Evolutionary conservation across 2,113 vertebrate species (phyloP), one percentile per base, ranked within the genome.

Genomic region (Vicugna pacos): DNA sequence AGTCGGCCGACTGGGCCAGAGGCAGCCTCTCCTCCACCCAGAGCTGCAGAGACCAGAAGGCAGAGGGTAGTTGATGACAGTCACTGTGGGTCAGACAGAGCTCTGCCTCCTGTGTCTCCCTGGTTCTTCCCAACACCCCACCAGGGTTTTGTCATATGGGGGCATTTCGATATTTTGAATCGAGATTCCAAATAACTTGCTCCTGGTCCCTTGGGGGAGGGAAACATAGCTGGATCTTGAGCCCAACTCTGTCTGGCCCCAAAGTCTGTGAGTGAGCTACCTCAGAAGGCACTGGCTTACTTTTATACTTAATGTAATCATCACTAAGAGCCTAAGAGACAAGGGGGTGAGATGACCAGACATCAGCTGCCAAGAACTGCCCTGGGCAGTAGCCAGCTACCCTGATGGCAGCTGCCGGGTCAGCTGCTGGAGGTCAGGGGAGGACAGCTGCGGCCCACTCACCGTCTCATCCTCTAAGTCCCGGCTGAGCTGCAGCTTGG

Each of bases 11-110:
- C 96, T 97, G 99, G 0, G 98, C 99, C 98, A 99, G 97, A 0
- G 99, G 99, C 97, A 99, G 96, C 97, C 99, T 98, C 98, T 99
- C 99, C 52, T 99, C 99, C 79, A 99, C 99, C 99, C 99, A 99
- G 22, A 99, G 98, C 99, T 99, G 96, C 0, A 52, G 96, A 65
- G 89, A 86, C 16, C 84, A 96, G 86, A 81, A 75, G 77, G 54
- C 30, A 46, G 1, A 84, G 52, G 6, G 83, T 0, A 56, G 83
- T 16, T 15, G 73, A 28, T 87, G 86, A 93, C 19, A 35, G 13
- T 3, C 62, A 42, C 0, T 48, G 5, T 0, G 52, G 26, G 52
- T 24, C 54, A 50, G 81, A 72, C 14, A 79, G 62, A 86, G 86
- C 32, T 56, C 26, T 81, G 42, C 77, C 8, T 56, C 22, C 22